Evolutionary conservation across 2,888 invertebrate species (phyloP).

Genomic region (Lacanobia wlatinum): DNA sequence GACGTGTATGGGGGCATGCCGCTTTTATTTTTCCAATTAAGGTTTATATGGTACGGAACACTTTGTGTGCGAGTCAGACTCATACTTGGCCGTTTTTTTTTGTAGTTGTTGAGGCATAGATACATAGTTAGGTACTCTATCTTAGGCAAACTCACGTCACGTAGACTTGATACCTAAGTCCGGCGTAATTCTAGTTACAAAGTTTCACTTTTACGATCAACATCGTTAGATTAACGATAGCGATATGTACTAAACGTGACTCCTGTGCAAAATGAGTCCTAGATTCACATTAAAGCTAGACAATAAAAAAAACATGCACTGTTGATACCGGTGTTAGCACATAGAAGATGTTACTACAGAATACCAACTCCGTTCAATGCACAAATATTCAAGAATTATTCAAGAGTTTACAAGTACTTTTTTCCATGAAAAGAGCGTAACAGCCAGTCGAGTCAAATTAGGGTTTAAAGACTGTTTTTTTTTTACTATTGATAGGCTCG

Average conservation of each 20-base stretch:
- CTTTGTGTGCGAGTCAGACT: too few species aligned
- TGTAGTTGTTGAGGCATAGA: too few species aligned
- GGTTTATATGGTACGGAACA: too few species aligned
- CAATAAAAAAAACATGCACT: constrained; percentile 41
- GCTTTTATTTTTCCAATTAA: too few species aligned
- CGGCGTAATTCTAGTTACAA: background rate
- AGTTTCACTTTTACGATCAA: constrained; percentile 41
- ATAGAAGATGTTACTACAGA: background rate
- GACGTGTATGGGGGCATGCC: too few species aligned
- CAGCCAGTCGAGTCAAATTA: too few species aligned
- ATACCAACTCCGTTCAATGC: background rate
- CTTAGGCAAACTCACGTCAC: constrained; percentile 4
- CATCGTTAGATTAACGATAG: constrained; percentile 37
- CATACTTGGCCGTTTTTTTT: too few species aligned
- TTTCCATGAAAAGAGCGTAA: too few species aligned
- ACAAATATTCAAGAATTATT: too few species aligned
- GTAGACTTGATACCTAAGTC: background rate
- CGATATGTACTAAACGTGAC: constrained; percentile 48
- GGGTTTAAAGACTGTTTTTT: too few species aligned
- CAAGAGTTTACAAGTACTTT: background rate
- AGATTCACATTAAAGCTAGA: constrained; percentile 37
- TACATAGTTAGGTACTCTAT: background rate
- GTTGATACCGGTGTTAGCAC: background rate
- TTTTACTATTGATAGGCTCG: too few species aligned
- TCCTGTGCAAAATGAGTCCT: constrained; percentile 42